Conservation (phyloP, 2,888 invertebrate species). For the Aporophyla lueneburgensis region DNA sequence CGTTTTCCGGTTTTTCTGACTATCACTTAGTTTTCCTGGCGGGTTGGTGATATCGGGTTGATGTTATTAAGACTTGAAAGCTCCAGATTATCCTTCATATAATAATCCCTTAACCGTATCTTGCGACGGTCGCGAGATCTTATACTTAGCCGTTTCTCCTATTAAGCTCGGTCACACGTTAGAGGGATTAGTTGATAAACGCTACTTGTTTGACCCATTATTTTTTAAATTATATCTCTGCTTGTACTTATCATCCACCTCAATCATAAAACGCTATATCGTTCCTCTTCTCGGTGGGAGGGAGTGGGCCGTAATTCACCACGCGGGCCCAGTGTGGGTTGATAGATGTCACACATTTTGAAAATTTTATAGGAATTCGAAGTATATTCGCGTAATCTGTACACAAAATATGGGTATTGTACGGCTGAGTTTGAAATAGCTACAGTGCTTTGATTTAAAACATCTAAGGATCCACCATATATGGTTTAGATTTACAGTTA, state of each 20-base stretch:
- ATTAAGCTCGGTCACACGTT: slow-evolving; percentile 3
- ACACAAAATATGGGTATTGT: too few relatives aligned
- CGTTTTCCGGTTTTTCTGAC: background rate
- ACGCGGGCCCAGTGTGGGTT: too few relatives aligned
- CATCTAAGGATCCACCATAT: too few relatives aligned
- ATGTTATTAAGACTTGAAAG: slow-evolving; percentile 2
- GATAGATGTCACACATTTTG: too few relatives aligned
- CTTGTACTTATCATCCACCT: background rate
- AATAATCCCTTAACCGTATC: slow-evolving; percentile 19
- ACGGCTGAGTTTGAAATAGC: too few relatives aligned
- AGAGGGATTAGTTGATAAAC: slow-evolving; percentile 17
- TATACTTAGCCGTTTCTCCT: background rate
- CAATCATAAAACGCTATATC: background rate
- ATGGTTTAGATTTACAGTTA: too few relatives aligned
- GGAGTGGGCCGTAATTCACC: too few relatives aligned
- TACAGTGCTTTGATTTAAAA: too few relatives aligned
- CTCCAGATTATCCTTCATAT: slow-evolving; percentile 14
- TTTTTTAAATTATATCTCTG: background rate
- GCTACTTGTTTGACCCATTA: background rate
- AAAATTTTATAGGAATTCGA: too few relatives aligned
- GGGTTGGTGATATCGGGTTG: background rate
- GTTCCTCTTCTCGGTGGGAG: background rate
- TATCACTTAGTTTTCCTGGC: background rate
- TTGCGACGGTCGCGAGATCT: background rate
- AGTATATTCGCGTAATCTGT: too few relatives aligned